Base-by-base conservation (phyloP, 2,113 vertebrate species). In the Lanius collurio region DNA sequence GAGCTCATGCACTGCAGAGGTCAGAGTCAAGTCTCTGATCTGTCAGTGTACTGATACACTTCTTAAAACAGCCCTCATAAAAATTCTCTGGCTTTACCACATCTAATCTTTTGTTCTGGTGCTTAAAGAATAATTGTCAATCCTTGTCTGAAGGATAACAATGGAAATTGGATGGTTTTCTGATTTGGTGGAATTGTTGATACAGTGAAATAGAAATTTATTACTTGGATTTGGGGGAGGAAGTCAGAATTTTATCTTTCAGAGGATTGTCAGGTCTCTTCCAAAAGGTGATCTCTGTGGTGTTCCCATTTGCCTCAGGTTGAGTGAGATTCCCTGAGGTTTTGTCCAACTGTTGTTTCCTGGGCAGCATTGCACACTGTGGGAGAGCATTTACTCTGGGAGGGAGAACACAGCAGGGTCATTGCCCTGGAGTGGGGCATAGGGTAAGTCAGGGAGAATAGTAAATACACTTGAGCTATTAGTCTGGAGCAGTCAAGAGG, bases 21-120 rank as follows among this genome's bases (percentile, higher is more conserved):
- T 94, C 88, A 86, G 67, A 84, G 93, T 82, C 87, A 35, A 82
- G 81, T 57, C 93, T 95, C 67, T 95, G 91, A 93, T 91, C 74
- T 95, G 84, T 89, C 94, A 91, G 26, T 35, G 68, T 2, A 3
- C 49, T 79, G 93, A 79, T 73, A 39, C 59, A 20, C 53, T 91
- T 79, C 33, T 74, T 21, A 84, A 94, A 95, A 41, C 49, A 75
- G 46, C 77, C 42, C 64, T 89, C 33, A 14, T 71, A 79, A 64
- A 94, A 93, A 73, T 91, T 75, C 67, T 46, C 16, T 10, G 39
- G n/a, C 63, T 85, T 69, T 75, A 26, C 62, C 19, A 35, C 42
- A 2, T 87, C 49, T 94, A 47, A 31, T 78, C 49, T 95, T 90
- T 69, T 84, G 41, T 81, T 91, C 56, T 76, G 52, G 21, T 60